These are phyloP conservation scores for Chaenocephalus aceratus DNA, from an alignment of 2,113 vertebrate genomes.

Conservation along the genomic window DNA sequence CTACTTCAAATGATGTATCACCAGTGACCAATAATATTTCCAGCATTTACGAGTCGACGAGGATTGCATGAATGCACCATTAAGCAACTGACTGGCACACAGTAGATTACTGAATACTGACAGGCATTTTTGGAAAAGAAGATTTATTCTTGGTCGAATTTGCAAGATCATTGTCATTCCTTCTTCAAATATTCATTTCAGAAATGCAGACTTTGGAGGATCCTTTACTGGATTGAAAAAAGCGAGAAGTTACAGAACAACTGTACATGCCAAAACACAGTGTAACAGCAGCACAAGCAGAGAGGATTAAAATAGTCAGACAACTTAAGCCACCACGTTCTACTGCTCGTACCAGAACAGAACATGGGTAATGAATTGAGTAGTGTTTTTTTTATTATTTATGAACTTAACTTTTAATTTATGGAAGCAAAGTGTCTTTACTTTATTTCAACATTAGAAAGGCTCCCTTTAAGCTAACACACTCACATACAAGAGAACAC, in stretches of 20 bases:
- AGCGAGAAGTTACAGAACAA: not conserved
- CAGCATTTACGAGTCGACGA: not conserved
- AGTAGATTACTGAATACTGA: not conserved
- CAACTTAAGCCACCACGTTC: not conserved
- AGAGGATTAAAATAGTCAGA: not conserved
- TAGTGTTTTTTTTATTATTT: not conserved
- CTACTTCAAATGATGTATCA: constrained; percentile 26
- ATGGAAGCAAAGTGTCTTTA: not conserved
- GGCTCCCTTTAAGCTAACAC: not conserved
- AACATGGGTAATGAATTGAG: too few relatives aligned
- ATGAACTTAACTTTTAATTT: not conserved
- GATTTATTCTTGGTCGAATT: too few relatives aligned
- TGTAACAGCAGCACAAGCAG: not conserved
- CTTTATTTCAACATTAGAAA: not conserved
- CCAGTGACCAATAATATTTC: constrained; percentile 1
- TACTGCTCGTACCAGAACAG: not conserved
- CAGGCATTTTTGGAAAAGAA: not conserved
- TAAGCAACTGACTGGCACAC: not conserved
- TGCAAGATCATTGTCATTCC: not conserved
- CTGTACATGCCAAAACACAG: not conserved
- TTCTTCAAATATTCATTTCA: not conserved
- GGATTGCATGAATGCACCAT: not conserved
- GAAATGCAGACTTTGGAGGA: not conserved
- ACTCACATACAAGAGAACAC: not conserved
- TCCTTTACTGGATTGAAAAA: not conserved